Evolutionary conservation across 1,140 invertebrate genomes (phyloP).

Genomic region (Magallana angulata): DNA sequence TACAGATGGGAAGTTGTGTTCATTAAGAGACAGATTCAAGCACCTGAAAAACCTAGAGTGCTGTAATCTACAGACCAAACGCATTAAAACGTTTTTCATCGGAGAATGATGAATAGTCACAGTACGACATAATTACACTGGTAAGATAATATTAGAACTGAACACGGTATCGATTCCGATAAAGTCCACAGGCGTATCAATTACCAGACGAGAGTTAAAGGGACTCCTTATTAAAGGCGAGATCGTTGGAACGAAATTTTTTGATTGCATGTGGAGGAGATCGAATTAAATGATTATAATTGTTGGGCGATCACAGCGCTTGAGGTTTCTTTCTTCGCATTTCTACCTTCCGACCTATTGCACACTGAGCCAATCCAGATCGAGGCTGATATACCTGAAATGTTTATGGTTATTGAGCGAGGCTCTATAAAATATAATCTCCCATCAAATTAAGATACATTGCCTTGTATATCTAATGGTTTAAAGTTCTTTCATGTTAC

Average conservation of each 20-base stretch:
- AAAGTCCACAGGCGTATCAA: not conserved
- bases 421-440: no score
- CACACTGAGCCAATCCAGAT: not conserved
- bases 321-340: not conserved
- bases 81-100: slow-evolving; percentile 21
- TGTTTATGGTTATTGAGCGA: no score
- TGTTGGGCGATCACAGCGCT: not conserved
- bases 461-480: no score
- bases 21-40: not conserved
- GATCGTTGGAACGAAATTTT: not conserved
- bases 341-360: not conserved
- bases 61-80: slow-evolving; percentile 6
- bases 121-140: not conserved
- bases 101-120: slow-evolving; percentile 6
- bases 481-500: no score
- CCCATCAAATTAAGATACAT: no score
- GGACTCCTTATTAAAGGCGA: not conserved
- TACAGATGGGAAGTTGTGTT: slow-evolving; percentile 7
- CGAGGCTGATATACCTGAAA: no score
- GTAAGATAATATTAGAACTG: slow-evolving; percentile 10
- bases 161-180: slow-evolving; percentile 28
- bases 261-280: not conserved
- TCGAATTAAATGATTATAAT: not conserved
- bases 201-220: not conserved
- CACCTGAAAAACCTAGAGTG: slow-evolving; percentile 18